Conservation (phyloP, 1,140 invertebrate genomes). For the Panagrolaimus sp. region DNA sequence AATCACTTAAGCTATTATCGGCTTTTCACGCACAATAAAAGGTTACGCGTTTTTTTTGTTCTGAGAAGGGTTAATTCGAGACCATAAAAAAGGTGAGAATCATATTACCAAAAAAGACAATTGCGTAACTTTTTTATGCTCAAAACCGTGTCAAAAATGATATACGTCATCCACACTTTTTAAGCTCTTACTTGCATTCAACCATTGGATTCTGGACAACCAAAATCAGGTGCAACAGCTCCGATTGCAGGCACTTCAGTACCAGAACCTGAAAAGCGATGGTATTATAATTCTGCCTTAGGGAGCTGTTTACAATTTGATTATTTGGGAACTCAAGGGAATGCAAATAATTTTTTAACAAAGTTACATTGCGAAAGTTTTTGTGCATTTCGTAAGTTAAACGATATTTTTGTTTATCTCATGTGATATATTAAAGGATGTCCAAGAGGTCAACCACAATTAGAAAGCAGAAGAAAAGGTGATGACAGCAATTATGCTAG, state of each 20-base stretch:
- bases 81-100: slow-evolving; percentile 1
- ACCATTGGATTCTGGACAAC: slow-evolving; percentile 37
- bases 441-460: slow-evolving; percentile 38
- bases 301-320: slow-evolving; percentile 34
- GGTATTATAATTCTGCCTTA: slow-evolving; percentile 36
- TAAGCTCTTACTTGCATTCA: slow-evolving; percentile 41
- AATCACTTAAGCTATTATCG: neutral
- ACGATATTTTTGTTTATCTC: slow-evolving; percentile 20
- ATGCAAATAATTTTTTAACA: slow-evolving; percentile 44
- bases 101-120: too few species aligned
- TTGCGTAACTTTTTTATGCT: too few species aligned
- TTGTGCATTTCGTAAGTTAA: slow-evolving; percentile 19
- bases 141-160: too few species aligned
- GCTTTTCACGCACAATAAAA: neutral
- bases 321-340: slow-evolving; percentile 34
- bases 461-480: slow-evolving; percentile 12
- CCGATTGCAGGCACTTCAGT: slow-evolving; percentile 2
- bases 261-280: slow-evolving; percentile 27
- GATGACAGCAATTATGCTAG: slow-evolving; percentile 7
- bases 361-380: slow-evolving; percentile 29
- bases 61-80: neutral
- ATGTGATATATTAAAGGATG: slow-evolving; percentile 33
- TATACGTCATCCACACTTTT: neutral
- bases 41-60: neutral
- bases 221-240: neutral